A percentile compares a stretch with the other conserved stretches of the same genome.
These are phyloP conservation scores for Archaeoteleia sp. DNA, from an alignment of 2,888 invertebrate species.

Conservation along the genomic window DNA sequence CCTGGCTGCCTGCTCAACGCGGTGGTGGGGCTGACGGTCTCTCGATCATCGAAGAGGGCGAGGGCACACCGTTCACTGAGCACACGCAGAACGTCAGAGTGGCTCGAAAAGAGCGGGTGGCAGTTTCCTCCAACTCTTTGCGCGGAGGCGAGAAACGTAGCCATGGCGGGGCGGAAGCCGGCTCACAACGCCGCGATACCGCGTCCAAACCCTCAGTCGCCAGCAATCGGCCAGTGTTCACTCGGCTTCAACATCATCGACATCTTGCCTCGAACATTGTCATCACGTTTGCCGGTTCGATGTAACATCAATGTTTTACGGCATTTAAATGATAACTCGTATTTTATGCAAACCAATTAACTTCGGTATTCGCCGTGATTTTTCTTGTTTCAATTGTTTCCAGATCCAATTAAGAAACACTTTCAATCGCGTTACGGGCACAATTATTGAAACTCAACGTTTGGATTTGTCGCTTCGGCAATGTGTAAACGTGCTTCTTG, in stretches of 20 bases:
- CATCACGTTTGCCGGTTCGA: neutral
- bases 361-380: no score
- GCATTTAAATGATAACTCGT: no score
- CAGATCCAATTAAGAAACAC: no score
- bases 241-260: slow-evolving; percentile 19
- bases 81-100: slow-evolving; percentile 68
- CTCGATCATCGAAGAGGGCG: slow-evolving; percentile 42
- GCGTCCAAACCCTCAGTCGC: slow-evolving; percentile 60
- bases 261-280: neutral
- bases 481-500: no score
- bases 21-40: slow-evolving; percentile 33
- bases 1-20: no score
- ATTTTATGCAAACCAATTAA: no score
- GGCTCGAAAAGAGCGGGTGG: slow-evolving; percentile 67
- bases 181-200: slow-evolving; percentile 59
- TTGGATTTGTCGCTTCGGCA: no score
- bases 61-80: slow-evolving; percentile 60
- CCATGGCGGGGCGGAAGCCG: slow-evolving; percentile 60
- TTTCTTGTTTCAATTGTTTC: no score
- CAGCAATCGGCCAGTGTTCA: slow-evolving; percentile 54
- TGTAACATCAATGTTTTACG: no score
- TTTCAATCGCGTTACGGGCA: no score
- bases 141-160: slow-evolving; percentile 55
- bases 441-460: no score
- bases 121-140: slow-evolving; percentile 5